Evolutionary conservation across 2,888 invertebrate genomes (phyloP), one percentile per base, ranked within the genome.

Genomic region (Idaea straminata): DNA sequence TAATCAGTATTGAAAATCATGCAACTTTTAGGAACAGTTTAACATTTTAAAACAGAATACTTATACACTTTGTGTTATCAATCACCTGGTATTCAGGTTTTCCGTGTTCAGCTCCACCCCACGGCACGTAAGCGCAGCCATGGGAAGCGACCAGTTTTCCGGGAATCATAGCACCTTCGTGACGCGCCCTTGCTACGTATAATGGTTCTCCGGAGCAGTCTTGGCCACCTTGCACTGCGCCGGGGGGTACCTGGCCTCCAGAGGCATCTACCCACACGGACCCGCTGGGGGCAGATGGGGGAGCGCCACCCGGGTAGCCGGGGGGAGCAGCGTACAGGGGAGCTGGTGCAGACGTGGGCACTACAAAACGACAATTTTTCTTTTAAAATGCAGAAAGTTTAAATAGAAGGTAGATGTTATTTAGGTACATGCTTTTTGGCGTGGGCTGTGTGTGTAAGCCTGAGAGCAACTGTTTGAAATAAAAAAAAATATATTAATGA

Each of bases 51-150:
- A 25, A 25, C 25, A 25, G 25, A 3, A 25, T 25, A 25, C 25
- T 25, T 25, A 25, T 62, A 47, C 6, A 62, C 15, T 61, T 16
- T 5, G 60, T 25, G 6, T 34, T 62, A 15, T 15, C 65, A 72
- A 74, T 63, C 74, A 95, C 96, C 93, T 98, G 96, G 80, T 97
- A 98, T 69, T 96, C 93, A 15, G 91, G 83, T 81, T 96, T 96
- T 66, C 95, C 95, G 74, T 97, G 96, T 81, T 98, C 98, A 57
- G 88, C 91, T 16, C 97, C 97, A 4, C 97, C 97, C 96, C 96
- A 98, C 25, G 97, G 93, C 4, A 97, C 88, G 81, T 96, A 97
- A 15, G 95, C 95, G 59, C 95, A 95, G 35, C 96, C 96, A 80
- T 98, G 97, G 15, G 96, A 95, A 5, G 95, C 94, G 64, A 95